phyloP scores from a whole-genome alignment of 2,888 invertebrate species.

The Rotaria socialis region DNA sequence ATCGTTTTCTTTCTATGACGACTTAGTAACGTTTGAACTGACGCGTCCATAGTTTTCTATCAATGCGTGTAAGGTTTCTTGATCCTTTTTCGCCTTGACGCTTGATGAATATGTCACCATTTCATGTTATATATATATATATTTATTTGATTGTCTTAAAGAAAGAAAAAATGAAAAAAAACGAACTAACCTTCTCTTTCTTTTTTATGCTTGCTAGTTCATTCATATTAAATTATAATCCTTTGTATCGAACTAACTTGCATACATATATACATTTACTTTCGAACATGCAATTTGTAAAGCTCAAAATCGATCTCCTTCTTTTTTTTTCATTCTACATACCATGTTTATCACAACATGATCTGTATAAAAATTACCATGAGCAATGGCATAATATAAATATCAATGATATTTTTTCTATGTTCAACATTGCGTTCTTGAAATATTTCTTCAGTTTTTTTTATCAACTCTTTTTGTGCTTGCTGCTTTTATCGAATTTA shows the following conservation, averaged over 20 bases:
- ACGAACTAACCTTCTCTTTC: not conserved
- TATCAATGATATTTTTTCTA: not conserved
- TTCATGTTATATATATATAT: not conserved
- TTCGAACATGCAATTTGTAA: not conserved
- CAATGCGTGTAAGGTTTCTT: not conserved
- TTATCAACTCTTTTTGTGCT: not conserved
- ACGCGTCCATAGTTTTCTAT: not conserved
- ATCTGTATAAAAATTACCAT: not conserved
- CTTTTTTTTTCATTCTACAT: not conserved
- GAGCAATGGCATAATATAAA: not conserved
- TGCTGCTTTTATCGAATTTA: not conserved
- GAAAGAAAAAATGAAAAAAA: not conserved
- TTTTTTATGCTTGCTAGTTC: not conserved
- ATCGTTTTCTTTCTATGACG: not conserved
- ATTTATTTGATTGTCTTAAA: not conserved
- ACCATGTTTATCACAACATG: not conserved
- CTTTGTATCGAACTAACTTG: not conserved
- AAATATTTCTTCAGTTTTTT: not conserved
- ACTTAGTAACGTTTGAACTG: not conserved
- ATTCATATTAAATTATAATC: conserved; percentile 10
- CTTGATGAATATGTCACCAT: not conserved
- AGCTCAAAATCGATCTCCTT: not conserved
- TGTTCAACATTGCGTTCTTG: not conserved
- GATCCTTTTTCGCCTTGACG: not conserved
- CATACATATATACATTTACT: not conserved